Conservation (phyloP, 2,113 vertebrate genomes). For the Puffinus mauretanicus region DNA sequence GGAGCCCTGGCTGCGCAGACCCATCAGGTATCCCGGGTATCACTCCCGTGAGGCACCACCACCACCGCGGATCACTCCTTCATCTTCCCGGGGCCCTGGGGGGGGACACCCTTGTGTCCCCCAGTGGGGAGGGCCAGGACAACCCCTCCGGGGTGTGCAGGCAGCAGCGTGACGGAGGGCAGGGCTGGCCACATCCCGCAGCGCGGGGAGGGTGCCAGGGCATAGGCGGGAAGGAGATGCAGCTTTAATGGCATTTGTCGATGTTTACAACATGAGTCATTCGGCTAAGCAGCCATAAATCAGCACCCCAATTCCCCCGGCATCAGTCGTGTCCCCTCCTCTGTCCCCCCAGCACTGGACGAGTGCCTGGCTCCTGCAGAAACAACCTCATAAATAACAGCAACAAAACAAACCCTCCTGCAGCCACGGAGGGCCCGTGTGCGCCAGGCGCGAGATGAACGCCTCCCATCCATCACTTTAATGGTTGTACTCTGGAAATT, state of each 20-base stretch:
- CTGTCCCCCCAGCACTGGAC: not conserved
- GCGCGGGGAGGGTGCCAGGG: not conserved
- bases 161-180: not conserved
- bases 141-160: fast-evolving
- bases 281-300: constrained; percentile 52
- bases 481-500: constrained; percentile 75
- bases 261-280: constrained; percentile 61
- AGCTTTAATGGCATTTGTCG: constrained; percentile 55
- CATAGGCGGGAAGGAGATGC: constrained; percentile 1
- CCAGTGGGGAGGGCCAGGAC: fast-evolving
- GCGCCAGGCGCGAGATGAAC: not conserved
- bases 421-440: not conserved
- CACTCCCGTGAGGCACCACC: not conserved
- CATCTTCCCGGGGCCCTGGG: not conserved
- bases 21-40: fast-evolving
- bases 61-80: not conserved
- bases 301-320: not conserved
- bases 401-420: constrained; percentile 34
- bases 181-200: not conserved
- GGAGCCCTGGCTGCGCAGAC: not conserved
- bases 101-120: no score
- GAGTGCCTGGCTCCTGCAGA: constrained; percentile 48
- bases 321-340: not conserved
- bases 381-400: constrained; percentile 68
- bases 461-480: constrained; percentile 70